Percentiles rank a stretch among this genome's conserved stretches.
Conservation (phyloP, 1,140 invertebrate genomes). For the Trachelipus rathkii region DNA sequence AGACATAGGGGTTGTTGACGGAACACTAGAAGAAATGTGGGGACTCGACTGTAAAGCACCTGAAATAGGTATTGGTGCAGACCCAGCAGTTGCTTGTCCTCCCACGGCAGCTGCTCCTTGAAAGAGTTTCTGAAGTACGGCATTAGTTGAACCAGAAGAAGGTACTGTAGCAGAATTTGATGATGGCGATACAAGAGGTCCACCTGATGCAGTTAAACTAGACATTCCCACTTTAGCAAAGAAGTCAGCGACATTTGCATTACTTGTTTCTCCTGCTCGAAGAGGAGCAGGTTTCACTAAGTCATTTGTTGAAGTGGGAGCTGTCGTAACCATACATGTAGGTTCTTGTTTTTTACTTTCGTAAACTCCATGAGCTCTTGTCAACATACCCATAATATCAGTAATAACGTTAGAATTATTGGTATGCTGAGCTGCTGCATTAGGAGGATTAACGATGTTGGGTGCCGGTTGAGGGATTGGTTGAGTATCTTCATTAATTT, state of each 20-base stretch:
- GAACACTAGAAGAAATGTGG: conserved; percentile 34
- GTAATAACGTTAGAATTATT: conserved; percentile 17
- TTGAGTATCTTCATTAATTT: conserved; percentile 35
- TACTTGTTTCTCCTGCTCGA: conserved; percentile 29
- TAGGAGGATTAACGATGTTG: conserved; percentile 31
- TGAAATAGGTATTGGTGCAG: conserved; percentile 38
- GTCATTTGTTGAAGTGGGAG: conserved; percentile 30
- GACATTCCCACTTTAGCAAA: conserved; percentile 44
- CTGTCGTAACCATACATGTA: conserved; percentile 34
- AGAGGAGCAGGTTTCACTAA: conserved; percentile 34
- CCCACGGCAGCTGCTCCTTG: conserved; percentile 41
- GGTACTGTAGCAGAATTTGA: conserved; percentile 15
- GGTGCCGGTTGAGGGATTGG: conserved; percentile 31
- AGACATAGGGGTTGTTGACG: conserved; percentile 35
- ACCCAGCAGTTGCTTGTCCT: conserved; percentile 34
- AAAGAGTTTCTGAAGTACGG: conserved; percentile 43
- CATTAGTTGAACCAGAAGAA: conserved; percentile 30
- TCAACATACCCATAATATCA: conserved; percentile 43
- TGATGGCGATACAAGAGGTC: conserved; percentile 29
- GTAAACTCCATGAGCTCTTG: conserved; percentile 41
- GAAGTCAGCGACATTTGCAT: conserved; percentile 40
- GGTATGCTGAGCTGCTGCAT: conserved; percentile 16
- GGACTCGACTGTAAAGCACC: conserved; percentile 28
- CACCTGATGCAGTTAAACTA: conserved; percentile 16
- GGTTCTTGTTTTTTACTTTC: conserved; percentile 41